Conservation (phyloP, 2,888 invertebrate species). For the Epirrhoe tristata region DNA sequence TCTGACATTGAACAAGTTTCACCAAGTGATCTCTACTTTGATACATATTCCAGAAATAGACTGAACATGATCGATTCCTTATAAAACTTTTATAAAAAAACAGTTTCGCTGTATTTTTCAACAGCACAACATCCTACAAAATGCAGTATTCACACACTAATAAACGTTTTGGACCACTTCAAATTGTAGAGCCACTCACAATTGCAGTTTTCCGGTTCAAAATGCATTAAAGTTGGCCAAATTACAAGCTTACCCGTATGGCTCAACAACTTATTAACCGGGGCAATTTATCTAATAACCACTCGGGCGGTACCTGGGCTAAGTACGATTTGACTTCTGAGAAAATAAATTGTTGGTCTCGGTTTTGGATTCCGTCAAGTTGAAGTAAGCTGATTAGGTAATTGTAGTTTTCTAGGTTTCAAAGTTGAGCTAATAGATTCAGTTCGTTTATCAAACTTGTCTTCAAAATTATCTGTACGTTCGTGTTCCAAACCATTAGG, state of each 20-base stretch:
- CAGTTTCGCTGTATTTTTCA: background rate
- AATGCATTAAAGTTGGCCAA: constrained; percentile 13
- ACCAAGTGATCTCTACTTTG: constrained; percentile 8
- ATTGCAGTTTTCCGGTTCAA: constrained; percentile 26
- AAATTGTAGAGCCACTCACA: constrained; percentile 5
- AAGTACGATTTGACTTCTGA: constrained; percentile 6
- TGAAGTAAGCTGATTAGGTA: background rate
- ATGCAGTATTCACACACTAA: constrained; percentile 14
- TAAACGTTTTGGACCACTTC: constrained; percentile 10
- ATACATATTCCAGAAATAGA: background rate
- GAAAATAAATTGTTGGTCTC: background rate
- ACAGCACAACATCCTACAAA: background rate
- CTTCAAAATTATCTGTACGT: background rate
- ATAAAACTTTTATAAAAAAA: background rate
- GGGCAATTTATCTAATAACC: constrained; percentile 19
- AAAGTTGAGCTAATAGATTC: background rate
- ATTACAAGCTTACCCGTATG: constrained; percentile 14
- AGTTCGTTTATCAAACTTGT: background rate
- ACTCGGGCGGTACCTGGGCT: constrained; percentile 4
- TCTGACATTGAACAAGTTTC: constrained; percentile 38
- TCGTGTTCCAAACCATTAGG: constrained; percentile 20
- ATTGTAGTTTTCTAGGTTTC: background rate
- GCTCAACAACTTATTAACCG: constrained; percentile 8
- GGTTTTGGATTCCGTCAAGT: background rate
- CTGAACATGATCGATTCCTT: background rate